phyloP scores from a whole-genome alignment of 1,140 invertebrate species.

The Drosophila bocki region DNA sequence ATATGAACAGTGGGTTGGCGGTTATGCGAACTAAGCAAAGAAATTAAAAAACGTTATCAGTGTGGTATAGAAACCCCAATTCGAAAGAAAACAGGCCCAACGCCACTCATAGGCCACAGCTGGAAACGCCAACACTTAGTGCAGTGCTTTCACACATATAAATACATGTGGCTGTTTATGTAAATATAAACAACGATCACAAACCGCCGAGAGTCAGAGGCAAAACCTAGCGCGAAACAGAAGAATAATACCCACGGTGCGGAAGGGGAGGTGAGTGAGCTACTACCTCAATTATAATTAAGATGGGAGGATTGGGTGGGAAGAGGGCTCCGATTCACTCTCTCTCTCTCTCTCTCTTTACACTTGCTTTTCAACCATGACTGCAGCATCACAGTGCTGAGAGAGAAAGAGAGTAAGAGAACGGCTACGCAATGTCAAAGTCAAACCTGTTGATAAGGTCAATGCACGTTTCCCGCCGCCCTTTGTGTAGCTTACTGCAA shows the following conservation, averaged over 20 bases:
- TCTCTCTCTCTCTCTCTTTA: neutral
- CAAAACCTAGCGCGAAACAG: neutral
- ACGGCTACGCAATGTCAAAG: slow-evolving; percentile 23
- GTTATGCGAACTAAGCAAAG: neutral
- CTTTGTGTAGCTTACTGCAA: slow-evolving; percentile 29
- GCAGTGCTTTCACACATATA: neutral
- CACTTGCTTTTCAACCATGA: slow-evolving; percentile 5
- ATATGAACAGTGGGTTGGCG: neutral
- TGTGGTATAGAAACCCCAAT: neutral
- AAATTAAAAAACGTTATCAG: slow-evolving; percentile 5
- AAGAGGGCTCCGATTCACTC: neutral
- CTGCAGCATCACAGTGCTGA: neutral
- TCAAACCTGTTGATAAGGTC: slow-evolving; percentile 76
- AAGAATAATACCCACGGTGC: neutral
- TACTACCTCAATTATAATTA: slow-evolving; percentile 1
- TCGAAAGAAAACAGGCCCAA: neutral
- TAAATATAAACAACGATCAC: slow-evolving; percentile 6
- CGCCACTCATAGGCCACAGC: neutral
- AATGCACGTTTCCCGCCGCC: slow-evolving; percentile 52
- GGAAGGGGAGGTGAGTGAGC: neutral
- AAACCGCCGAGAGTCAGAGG: neutral
- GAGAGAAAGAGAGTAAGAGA: slow-evolving; percentile 10
- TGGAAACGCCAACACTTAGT: neutral
- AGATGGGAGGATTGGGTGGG: neutral
- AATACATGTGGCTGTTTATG: neutral